A percentile compares a stretch with the other conserved stretches of the same genome.
Conservation (phyloP, 1,140 invertebrate species). For the Drosophila lacteicornis region DNA sequence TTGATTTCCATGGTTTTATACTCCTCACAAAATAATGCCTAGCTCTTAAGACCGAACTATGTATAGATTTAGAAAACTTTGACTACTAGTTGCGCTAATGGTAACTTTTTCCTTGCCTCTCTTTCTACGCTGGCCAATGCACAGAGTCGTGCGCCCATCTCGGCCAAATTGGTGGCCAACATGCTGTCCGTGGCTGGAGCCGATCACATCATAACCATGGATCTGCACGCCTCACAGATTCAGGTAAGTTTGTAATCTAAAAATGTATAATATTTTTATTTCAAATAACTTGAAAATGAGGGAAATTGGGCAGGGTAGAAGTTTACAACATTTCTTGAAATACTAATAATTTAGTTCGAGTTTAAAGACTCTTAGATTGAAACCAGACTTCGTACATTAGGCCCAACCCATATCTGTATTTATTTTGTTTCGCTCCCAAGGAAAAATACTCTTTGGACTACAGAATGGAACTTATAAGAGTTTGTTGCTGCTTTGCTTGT, state of each 20-base stretch:
- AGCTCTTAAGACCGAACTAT: conserved; percentile 42
- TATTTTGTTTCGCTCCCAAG: no score
- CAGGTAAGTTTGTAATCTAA: conserved; percentile 86
- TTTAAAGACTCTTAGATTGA: no score
- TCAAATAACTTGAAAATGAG: background rate
- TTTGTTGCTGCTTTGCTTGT: no score
- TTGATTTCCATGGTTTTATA: conserved; percentile 60
- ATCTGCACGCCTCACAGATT: conserved; percentile 99
- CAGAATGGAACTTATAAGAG: no score
- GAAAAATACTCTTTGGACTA: no score
- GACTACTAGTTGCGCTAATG: conserved; percentile 75
- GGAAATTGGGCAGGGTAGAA: background rate
- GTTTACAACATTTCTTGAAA: background rate
- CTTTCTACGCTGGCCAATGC: conserved; percentile 76
- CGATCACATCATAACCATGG: conserved; percentile 99
- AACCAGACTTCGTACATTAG: no score
- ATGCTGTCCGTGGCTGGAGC: conserved; percentile 99
- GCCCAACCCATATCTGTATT: no score
- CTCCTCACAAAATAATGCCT: conserved; percentile 60
- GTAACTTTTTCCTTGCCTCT: conserved; percentile 49
- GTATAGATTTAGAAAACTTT: background rate
- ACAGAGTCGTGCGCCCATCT: conserved; percentile 98
- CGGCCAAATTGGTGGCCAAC: conserved; percentile 99
- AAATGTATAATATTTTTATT: background rate
- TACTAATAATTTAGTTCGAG: background rate